Evolutionary conservation across 2,888 invertebrate genomes (phyloP).

Genomic region (Conchocele bisecta): DNA sequence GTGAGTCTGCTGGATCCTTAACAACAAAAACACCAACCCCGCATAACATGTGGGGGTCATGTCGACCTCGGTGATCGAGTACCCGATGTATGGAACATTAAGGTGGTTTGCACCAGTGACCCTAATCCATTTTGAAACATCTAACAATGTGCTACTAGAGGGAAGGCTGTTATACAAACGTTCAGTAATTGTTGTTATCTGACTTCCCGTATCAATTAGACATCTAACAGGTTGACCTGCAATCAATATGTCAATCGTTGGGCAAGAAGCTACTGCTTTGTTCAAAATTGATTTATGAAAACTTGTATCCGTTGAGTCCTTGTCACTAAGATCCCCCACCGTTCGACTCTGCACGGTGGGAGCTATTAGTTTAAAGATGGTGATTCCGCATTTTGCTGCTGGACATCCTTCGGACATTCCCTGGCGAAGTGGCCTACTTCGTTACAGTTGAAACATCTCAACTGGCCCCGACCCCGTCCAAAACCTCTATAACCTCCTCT

Average conservation of each 20-base stretch:
- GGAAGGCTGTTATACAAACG: background rate
- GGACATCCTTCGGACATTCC: background rate
- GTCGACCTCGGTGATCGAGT: background rate
- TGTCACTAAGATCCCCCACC: background rate
- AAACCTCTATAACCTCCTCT: background rate
- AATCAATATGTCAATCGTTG: background rate
- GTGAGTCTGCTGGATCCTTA: background rate
- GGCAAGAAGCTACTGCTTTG: background rate
- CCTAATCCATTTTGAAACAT: background rate
- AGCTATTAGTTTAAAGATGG: background rate
- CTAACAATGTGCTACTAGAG: background rate
- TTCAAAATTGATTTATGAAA: background rate
- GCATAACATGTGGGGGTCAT: too few species aligned
- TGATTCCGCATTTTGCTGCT: background rate
- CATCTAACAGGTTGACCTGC: background rate
- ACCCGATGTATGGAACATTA: background rate
- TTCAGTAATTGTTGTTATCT: background rate
- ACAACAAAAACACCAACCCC: too few species aligned
- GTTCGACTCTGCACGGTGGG: background rate
- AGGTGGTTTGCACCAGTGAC: background rate
- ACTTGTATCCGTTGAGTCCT: background rate
- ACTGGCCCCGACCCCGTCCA: background rate
- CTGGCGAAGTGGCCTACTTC: background rate
- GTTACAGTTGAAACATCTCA: background rate
- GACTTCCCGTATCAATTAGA: constrained; percentile 2